Conservation (phyloP, 2,888 invertebrate species). For the Synergus umbraculus region DNA sequence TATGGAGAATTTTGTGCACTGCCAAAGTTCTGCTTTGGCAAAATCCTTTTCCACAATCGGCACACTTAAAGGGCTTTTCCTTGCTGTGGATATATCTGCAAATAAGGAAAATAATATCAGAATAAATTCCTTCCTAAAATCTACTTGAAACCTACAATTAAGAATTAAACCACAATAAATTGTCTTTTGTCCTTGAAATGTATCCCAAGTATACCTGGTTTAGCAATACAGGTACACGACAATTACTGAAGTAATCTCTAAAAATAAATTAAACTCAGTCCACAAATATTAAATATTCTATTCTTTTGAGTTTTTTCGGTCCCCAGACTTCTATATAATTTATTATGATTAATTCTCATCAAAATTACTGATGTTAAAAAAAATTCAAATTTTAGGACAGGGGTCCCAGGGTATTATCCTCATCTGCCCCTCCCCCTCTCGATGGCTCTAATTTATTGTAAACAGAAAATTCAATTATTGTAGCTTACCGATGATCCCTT, state of each 20-base stretch:
- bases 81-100: conserved; percentile 97
- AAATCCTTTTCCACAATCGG: conserved; percentile 98
- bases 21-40: conserved; percentile 97
- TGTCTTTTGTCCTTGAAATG: background rate
- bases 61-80: conserved; percentile 98
- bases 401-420: no score
- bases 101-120: conserved; percentile 45
- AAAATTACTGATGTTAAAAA: no score
- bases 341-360: no score
- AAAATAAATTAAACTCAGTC: no score
- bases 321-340: no score
- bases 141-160: background rate
- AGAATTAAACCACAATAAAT: background rate
- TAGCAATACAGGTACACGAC: background rate
- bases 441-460: no score
- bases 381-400: no score
- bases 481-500: conserved; percentile 91
- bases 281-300: no score
- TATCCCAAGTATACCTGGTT: background rate
- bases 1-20: conserved; percentile 95
- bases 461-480: no score
- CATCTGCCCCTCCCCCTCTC: no score
- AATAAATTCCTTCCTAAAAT: background rate
- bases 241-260: background rate
- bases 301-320: no score